Conservation (phyloP, 2,113 vertebrate species). For the Zapornia atra region DNA sequence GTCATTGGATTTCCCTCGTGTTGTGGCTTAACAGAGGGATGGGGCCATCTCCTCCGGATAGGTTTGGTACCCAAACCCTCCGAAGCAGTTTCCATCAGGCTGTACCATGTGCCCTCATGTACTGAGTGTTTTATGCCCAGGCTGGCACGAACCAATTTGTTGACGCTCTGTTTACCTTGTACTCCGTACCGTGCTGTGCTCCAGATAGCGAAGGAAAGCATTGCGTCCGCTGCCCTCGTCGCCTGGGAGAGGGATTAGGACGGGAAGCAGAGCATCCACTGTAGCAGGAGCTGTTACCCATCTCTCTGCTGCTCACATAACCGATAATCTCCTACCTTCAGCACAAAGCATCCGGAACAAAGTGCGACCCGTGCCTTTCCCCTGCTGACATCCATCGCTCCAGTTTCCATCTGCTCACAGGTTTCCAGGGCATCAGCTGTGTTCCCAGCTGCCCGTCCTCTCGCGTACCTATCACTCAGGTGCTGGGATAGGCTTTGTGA, state of each 20-base stretch:
- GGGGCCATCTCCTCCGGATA: not conserved
- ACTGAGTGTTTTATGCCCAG: not conserved
- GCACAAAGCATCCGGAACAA: conserved; percentile 4
- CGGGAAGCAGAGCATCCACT: not conserved
- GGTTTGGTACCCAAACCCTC: not conserved
- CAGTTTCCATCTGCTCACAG: not conserved
- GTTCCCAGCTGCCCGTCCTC: not conserved
- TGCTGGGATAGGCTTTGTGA: not conserved
- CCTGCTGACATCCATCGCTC: conserved; percentile 12
- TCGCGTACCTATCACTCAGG: accelerated
- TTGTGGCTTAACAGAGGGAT: not conserved
- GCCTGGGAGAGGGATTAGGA: conserved; percentile 4
- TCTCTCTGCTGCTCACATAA: conserved; percentile 22
- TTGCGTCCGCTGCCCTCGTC: not conserved
- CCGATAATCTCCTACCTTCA: not conserved
- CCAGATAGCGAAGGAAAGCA: not conserved
- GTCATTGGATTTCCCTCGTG: not conserved
- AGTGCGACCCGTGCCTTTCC: not conserved
- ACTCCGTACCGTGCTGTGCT: not conserved
- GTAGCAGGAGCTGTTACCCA: not conserved
- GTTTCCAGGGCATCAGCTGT: conserved; percentile 13
- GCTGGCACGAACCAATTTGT: not conserved
- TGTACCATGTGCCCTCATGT: not conserved
- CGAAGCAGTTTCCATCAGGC: not conserved
- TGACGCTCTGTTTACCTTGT: not conserved